Conservation (phyloP, 2,888 invertebrate species). For the Tuberolachnus salignus region DNA sequence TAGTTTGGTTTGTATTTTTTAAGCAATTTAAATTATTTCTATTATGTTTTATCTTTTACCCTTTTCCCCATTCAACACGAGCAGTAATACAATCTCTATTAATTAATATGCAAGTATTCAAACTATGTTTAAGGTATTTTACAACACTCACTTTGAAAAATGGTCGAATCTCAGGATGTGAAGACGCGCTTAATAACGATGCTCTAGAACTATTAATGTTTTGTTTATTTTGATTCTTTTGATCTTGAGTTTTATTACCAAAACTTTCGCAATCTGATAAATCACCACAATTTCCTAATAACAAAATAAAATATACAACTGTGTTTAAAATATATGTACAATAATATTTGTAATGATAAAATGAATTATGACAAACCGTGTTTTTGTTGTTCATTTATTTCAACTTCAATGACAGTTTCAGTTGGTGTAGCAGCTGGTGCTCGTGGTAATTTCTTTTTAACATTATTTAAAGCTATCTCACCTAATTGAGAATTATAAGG, state of each 20-base stretch:
- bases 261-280: conserved; percentile 70
- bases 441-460: conserved; percentile 86
- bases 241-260: conserved; percentile 66
- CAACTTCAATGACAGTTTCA: conserved; percentile 57
- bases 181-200: conserved; percentile 65
- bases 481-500: conserved; percentile 78
- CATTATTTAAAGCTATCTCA: conserved; percentile 73
- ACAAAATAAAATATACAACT: conserved; percentile 55
- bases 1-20: too few species aligned
- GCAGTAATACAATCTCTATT: too few species aligned
- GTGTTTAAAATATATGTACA: too few species aligned
- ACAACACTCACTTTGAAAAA: conserved; percentile 65
- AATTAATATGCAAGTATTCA: too few species aligned
- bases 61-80: too few species aligned
- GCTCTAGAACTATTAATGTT: conserved; percentile 65
- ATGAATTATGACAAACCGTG: conserved; percentile 20
- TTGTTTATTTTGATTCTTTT: conserved; percentile 61
- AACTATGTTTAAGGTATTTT: too few species aligned
- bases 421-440: conserved; percentile 63
- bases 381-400: conserved; percentile 50
- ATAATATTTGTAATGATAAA: too few species aligned
- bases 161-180: conserved; percentile 67
- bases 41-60: too few species aligned
- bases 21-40: too few species aligned
- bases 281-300: conserved; percentile 62